Conservation (phyloP, 2,113 vertebrate genomes). For the Empidonax alnorum region DNA sequence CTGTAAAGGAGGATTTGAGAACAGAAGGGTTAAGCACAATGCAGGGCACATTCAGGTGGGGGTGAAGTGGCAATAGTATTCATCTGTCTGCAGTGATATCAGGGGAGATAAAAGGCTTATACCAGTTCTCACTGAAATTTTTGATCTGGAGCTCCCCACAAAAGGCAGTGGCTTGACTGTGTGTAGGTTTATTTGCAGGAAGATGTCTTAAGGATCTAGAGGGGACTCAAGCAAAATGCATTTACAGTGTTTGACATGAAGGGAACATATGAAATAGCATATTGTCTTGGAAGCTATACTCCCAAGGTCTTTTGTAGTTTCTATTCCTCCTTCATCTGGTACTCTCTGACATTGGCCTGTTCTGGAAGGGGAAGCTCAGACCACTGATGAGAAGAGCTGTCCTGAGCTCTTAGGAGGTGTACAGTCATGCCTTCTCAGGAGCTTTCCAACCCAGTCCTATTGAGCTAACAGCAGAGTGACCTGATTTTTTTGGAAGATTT, state of each 20-base stretch:
- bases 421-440: neutral
- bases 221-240: neutral
- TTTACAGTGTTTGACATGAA: neutral
- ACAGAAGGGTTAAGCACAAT: neutral
- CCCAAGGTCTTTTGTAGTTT: neutral
- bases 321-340: neutral
- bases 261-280: neutral
- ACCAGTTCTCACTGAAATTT: neutral
- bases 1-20: neutral
- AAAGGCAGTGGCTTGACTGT: neutral
- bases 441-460: neutral
- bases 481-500: constrained; percentile 17
- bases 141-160: neutral
- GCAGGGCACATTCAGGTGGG: neutral
- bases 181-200: neutral
- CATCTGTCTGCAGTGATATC: neutral
- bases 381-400: neutral
- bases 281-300: neutral
- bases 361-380: neutral
- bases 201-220: neutral
- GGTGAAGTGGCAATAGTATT: neutral
- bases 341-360: neutral
- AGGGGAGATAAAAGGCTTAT: neutral
- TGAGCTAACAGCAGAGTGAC: neutral
- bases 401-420: neutral